A percentile compares a stretch with the other conserved stretches of the same genome.
phyloP scores from a whole-genome alignment of 1,140 invertebrate genomes.

The Chironomus tepperi region DNA sequence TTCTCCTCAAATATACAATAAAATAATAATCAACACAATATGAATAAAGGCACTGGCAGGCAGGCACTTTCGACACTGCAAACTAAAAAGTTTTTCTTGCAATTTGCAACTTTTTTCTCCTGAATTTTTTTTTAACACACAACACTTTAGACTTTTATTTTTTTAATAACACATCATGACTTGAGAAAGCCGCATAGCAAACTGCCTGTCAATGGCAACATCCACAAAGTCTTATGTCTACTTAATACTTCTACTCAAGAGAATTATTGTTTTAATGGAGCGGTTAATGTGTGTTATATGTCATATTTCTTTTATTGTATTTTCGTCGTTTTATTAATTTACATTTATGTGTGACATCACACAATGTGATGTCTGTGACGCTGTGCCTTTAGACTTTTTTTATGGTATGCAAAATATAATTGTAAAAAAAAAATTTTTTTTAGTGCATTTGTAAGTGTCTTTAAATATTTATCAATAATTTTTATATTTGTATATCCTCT shows the following conservation, averaged over 20 bases:
- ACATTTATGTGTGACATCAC: background rate
- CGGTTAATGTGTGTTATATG: background rate
- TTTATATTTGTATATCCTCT: too few species aligned
- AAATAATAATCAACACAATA: too few species aligned
- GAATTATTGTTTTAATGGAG: constrained; percentile 9
- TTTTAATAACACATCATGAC: background rate
- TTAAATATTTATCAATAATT: too few species aligned
- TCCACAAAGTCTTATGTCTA: background rate
- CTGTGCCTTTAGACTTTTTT: background rate
- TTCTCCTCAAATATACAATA: too few species aligned
- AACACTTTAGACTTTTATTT: background rate
- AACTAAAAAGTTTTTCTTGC: too few species aligned
- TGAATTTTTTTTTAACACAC: background rate
- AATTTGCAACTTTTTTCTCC: too few species aligned
- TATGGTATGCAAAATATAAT: background rate
- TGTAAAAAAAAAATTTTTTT: background rate
- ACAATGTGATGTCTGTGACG: background rate
- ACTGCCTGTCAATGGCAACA: background rate
- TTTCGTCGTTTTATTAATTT: background rate
- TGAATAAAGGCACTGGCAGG: too few species aligned
- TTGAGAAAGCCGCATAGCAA: background rate
- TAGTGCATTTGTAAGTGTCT: too few species aligned
- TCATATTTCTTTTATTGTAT: background rate
- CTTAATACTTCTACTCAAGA: background rate
- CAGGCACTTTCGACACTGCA: too few species aligned